A percentile compares a stretch with the other conserved stretches of the same genome.
Evolutionary conservation across 2,113 vertebrate genomes (phyloP).

Genomic region (Bolborhynchus lineola): DNA sequence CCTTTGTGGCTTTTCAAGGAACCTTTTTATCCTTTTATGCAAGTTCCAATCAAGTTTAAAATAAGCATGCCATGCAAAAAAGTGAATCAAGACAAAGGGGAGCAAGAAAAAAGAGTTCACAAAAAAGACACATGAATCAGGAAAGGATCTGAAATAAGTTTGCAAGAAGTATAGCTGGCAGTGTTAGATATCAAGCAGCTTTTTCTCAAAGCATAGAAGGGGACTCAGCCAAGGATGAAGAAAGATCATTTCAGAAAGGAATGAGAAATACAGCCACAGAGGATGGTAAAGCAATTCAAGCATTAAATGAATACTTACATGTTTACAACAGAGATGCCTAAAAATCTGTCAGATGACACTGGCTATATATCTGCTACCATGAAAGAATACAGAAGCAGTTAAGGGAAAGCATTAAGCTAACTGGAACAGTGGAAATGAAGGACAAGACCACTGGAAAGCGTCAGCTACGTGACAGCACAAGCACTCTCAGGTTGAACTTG

Average conservation of each 20-base stretch:
- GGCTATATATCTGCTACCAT: slow-evolving; percentile 50
- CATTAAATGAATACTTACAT: slow-evolving; percentile 83
- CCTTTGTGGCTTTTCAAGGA: neutral
- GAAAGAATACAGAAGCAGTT: slow-evolving; percentile 51
- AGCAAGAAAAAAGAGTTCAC: neutral
- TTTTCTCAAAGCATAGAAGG: slow-evolving; percentile 53
- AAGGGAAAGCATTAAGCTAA: slow-evolving; percentile 42
- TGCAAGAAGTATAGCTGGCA: slow-evolving; percentile 19
- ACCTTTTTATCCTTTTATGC: neutral
- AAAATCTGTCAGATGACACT: slow-evolving; percentile 68
- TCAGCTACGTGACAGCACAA: neutral
- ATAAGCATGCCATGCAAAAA: neutral
- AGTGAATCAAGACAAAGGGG: neutral
- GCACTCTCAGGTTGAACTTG: neutral
- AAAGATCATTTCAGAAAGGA: slow-evolving; percentile 76
- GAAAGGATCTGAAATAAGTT: slow-evolving; percentile 11
- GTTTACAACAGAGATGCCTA: slow-evolving; percentile 75
- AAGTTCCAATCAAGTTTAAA: neutral
- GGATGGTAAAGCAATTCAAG: slow-evolving; percentile 76
- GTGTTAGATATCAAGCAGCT: slow-evolving; percentile 51
- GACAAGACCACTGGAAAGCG: slow-evolving; percentile 12
- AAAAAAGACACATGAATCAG: neutral
- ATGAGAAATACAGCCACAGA: slow-evolving; percentile 74
- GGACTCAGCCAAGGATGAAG: slow-evolving; percentile 73
- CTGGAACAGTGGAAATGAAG: slow-evolving; percentile 50